phyloP scores from a whole-genome alignment of 1,140 invertebrate genomes.

The Drosophila murphyi region DNA sequence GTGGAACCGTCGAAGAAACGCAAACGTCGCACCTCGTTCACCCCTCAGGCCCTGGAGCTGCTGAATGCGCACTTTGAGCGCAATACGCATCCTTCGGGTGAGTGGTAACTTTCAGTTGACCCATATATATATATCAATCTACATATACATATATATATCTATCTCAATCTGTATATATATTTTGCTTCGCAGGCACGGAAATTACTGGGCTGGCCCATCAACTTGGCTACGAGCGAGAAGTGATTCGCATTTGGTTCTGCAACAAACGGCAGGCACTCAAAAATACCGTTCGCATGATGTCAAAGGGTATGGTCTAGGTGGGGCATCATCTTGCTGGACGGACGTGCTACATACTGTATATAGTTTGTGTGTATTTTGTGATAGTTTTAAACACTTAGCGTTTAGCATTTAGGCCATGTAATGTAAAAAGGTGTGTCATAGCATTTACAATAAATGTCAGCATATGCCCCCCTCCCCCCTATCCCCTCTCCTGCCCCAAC shows the following conservation, averaged over 20 bases:
- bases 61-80: slow-evolving; percentile 97
- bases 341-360: slow-evolving; percentile 50
- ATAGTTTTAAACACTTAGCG: slow-evolving; percentile 76
- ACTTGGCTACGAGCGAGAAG: slow-evolving; percentile 97
- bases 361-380: slow-evolving; percentile 67
- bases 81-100: slow-evolving; percentile 99
- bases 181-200: slow-evolving; percentile 92
- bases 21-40: slow-evolving; percentile 98
- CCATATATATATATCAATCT: too few relatives aligned
- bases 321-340: slow-evolving; percentile 16
- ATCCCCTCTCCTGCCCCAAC: slow-evolving; percentile 27
- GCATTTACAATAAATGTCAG: slow-evolving; percentile 67
- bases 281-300: slow-evolving; percentile 97
- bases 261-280: slow-evolving; percentile 99
- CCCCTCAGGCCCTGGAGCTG: slow-evolving; percentile 96
- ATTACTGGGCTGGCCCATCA: slow-evolving; percentile 97
- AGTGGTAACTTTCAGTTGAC: slow-evolving; percentile 82
- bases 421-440: slow-evolving; percentile 82
- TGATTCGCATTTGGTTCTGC: slow-evolving; percentile 99
- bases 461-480: slow-evolving; percentile 29
- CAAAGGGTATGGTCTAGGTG: slow-evolving; percentile 89
- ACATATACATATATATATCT: too few relatives aligned
- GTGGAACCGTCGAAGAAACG: slow-evolving; percentile 98
- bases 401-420: slow-evolving; percentile 75
- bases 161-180: too few relatives aligned